phyloP scores from a whole-genome alignment of 1,140 invertebrate species.

The Drosophila biarmipes region DNA sequence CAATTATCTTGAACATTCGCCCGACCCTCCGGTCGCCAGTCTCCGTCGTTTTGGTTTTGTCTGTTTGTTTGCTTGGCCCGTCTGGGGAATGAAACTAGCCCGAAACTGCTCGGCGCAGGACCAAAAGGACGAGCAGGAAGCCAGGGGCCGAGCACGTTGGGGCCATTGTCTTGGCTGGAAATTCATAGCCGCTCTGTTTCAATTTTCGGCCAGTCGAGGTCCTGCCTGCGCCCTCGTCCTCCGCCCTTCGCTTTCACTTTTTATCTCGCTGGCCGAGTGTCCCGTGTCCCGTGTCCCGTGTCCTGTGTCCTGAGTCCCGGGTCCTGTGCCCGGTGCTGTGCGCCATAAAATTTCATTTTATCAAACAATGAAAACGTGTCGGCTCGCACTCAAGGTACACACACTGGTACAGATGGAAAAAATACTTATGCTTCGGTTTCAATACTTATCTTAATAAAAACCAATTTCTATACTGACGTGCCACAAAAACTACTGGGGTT shows the following conservation, averaged over 20 bases:
- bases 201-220: conserved; percentile 65
- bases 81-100: conserved; percentile 77
- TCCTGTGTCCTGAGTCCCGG: background rate
- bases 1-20: conserved; percentile 79
- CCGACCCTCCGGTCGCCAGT: background rate
- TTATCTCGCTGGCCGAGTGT: conserved; percentile 18
- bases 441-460: background rate
- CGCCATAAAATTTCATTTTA: conserved; percentile 82
- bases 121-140: conserved; percentile 4
- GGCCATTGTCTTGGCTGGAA: conserved; percentile 77
- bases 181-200: conserved; percentile 81
- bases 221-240: background rate
- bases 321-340: conserved; percentile 21
- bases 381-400: conserved; percentile 39
- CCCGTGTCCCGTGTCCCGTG: conserved; percentile 1
- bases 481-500: no score
- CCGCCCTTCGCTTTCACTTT: background rate
- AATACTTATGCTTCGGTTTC: background rate
- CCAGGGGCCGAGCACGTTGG: conserved; percentile 43
- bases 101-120: conserved; percentile 38
- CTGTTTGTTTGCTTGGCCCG: conserved; percentile 55
- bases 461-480: no score
- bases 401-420: background rate
- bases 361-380: conserved; percentile 80
- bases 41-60: conserved; percentile 39